Evolutionary conservation across 2,797 vertebrate genomes (phyloP).

Genomic region (Buceros bicornis): DNA sequence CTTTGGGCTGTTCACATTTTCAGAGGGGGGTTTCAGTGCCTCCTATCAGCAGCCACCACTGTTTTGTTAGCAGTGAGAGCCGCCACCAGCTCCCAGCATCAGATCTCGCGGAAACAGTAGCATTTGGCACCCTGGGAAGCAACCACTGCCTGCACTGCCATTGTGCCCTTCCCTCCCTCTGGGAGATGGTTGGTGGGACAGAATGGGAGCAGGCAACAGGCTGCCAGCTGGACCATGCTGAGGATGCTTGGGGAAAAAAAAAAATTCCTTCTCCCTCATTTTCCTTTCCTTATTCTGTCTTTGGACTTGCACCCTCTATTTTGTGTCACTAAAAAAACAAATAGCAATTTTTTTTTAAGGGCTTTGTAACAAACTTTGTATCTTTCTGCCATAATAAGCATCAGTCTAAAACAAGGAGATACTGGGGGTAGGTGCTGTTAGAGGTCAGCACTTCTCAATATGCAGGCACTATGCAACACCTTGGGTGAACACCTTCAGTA

Average conservation of each 20-base stretch:
- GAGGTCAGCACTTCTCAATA: neutral
- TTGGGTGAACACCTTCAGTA: neutral
- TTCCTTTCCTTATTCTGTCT: neutral
- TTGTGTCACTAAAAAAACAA: neutral
- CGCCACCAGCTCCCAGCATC: fast-evolving
- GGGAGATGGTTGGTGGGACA: neutral
- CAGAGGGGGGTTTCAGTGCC: neutral
- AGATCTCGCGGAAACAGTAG: neutral
- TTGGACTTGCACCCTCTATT: neutral
- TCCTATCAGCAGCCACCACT: neutral
- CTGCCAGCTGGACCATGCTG: neutral
- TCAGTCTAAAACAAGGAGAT: neutral
- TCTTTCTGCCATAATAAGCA: neutral
- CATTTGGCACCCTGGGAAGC: neutral
- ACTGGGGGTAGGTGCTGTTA: neutral
- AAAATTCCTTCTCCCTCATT: neutral
- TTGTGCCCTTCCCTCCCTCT: neutral
- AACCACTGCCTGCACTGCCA: neutral
- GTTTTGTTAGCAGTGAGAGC: neutral
- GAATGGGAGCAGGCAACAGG: neutral
- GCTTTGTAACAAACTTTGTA: neutral
- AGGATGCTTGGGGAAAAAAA: neutral
- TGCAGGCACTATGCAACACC: neutral
- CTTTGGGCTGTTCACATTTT: neutral
- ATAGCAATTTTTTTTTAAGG: neutral